A percentile compares a stretch with the other conserved stretches of the same genome.
Evolutionary conservation across 2,113 vertebrate genomes (phyloP).

Genomic region (Zeus faber): DNA sequence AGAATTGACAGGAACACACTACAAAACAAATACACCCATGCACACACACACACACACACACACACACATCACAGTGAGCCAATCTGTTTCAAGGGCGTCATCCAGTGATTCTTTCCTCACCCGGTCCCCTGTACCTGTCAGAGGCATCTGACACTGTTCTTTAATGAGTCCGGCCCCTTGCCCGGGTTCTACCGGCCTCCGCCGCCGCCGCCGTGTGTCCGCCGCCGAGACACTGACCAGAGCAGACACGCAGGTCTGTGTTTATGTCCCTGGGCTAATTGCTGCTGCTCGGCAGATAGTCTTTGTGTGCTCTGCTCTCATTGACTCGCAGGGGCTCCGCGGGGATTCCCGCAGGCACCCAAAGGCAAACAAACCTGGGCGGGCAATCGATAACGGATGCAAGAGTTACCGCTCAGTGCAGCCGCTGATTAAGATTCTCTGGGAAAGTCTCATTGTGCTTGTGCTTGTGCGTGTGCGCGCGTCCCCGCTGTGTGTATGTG

Average conservation of each 20-base stretch:
- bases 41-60: conserved; percentile 11
- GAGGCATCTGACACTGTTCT: conserved; percentile 33
- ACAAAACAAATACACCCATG: too few relatives aligned
- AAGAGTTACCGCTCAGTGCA: conserved; percentile 51
- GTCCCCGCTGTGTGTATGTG: conserved; percentile 16
- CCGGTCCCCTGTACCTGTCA: conserved; percentile 35
- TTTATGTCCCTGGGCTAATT: conserved; percentile 64
- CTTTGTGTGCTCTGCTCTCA: conserved; percentile 53
- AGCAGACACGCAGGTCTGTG: conserved; percentile 43
- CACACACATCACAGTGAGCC: conserved; percentile 15
- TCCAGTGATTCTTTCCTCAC: conserved; percentile 39
- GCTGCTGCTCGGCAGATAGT: conserved; percentile 58
- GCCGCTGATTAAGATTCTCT: conserved; percentile 63
- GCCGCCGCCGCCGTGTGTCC: conserved; percentile 35
- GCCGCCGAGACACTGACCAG: conserved; percentile 46
- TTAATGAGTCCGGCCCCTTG: conserved; percentile 45
- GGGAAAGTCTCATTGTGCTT: conserved; percentile 20
- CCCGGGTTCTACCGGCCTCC: neutral
- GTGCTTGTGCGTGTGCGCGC: conserved; percentile 19
- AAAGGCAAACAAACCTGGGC: conserved; percentile 71
- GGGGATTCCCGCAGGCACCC: conserved; percentile 55
- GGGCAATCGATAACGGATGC: conserved; percentile 68
- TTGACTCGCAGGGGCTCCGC: conserved; percentile 59
- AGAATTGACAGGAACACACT: neutral
- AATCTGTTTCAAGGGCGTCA: conserved; percentile 45